Evolutionary conservation across 2,888 invertebrate genomes (phyloP), one percentile per base, ranked within the genome.

Genomic region (Trichopria drosophilae): DNA sequence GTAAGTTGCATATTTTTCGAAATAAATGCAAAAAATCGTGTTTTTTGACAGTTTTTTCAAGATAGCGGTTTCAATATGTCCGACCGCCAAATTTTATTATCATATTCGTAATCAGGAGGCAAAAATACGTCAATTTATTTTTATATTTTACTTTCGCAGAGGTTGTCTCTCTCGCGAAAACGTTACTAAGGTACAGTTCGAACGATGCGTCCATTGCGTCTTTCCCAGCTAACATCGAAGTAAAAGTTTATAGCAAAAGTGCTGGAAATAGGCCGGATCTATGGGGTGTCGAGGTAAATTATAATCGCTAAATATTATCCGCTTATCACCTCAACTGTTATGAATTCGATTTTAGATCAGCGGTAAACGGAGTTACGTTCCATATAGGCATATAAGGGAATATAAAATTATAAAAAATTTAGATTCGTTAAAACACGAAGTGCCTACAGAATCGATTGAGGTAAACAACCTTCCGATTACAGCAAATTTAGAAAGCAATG

Each of bases 161-260:
- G 63, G 83, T 82, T 28, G 78, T 87, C 68, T 84, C 86, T n/a
- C 68, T 76, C 66, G 87, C 82, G 10, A 82, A 64, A 66, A 84
- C 87, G 1, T 69, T 81, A 37, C 46, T 84, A 42, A 75, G 47
- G 26, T 90, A 88, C 69, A 62, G 44, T 15, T 79, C 84, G 57
- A 78, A 69, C 9, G 82, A 83, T 53, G 65, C 76, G 13, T 79
- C 81, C 34, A 75, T 84, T 49, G 75, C 90, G 51, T 81, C 87
- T 6, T 88, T 85, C 72, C 76, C 72, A 16, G 68, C 67, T 3
- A 84, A 85, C 65, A 66, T 75, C 6, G 76, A 81, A 1, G 83
- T 86, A 7, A 77, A 75, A 36, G 79, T 90, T 55, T 84, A 77
- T 64, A 88, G 88, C 72, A 90, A 89, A 76, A 81, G 84, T 61